phyloP scores from a whole-genome alignment of 2,797 vertebrate genomes.

The Setipinna tenuifilis region DNA sequence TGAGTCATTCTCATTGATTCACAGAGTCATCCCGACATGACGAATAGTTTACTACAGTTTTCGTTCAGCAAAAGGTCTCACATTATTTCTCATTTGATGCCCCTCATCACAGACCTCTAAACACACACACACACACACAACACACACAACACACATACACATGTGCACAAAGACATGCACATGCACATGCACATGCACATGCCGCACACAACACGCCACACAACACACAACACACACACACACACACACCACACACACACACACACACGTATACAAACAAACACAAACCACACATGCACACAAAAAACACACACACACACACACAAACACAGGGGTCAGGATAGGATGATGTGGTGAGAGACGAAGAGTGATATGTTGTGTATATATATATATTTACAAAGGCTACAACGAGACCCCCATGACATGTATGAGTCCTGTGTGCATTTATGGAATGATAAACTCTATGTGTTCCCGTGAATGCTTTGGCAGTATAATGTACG shows the following conservation, averaged over 20 bases:
- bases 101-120: not conserved
- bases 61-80: not conserved
- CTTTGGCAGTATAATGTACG: no score
- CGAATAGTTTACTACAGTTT: constrained; percentile 39
- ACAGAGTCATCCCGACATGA: constrained; percentile 31
- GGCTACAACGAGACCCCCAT: no score
- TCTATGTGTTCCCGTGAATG: no score
- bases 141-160: not conserved
- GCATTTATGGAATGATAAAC: no score
- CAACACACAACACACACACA: no score
- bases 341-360: no score
- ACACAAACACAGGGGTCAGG: no score
- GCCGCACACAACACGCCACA: no score
- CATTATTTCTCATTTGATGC: not conserved
- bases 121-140: not conserved
- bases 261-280: not conserved
- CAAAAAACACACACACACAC: not conserved
- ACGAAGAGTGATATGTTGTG: no score
- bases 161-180: not conserved
- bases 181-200: not conserved
- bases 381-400: no score
- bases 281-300: no score
- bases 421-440: no score
- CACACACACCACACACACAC: not conserved
- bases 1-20: constrained; percentile 11